Conservation (phyloP, 2,888 invertebrate genomes). For the Rhaphigaster nebulosa region DNA sequence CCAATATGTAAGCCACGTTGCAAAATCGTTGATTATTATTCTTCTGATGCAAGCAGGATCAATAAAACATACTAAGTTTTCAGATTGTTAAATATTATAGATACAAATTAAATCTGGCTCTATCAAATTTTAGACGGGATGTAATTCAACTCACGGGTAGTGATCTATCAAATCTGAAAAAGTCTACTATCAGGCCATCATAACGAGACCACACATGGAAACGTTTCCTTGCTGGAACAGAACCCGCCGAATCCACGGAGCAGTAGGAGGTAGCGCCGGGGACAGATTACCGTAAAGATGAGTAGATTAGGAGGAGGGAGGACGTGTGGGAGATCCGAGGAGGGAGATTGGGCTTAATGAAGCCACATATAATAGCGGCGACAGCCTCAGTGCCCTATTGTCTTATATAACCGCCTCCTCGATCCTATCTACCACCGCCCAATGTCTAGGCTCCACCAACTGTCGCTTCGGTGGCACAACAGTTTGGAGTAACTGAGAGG, state of each 20-base stretch:
- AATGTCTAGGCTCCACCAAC: not conserved
- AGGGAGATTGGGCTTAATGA: constrained; percentile 49
- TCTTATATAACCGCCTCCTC: constrained; percentile 27
- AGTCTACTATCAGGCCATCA: not conserved
- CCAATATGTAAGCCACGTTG: too few species aligned
- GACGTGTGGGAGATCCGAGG: constrained; percentile 51
- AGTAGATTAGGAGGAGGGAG: constrained; percentile 40
- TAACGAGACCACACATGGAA: constrained; percentile 8
- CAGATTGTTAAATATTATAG: too few species aligned
- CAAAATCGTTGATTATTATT: too few species aligned
- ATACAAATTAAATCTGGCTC: too few species aligned
- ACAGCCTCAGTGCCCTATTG: constrained; percentile 55
- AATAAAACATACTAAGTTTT: too few species aligned
- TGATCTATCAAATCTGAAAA: not conserved
- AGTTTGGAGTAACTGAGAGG: not conserved
- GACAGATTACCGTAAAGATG: constrained; percentile 38
- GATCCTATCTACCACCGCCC: constrained; percentile 7
- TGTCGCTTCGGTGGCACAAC: not conserved
- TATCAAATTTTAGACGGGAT: not conserved
- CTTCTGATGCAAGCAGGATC: too few species aligned
- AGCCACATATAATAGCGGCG: constrained; percentile 56
- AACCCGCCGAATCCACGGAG: not conserved
- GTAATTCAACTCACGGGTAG: not conserved
- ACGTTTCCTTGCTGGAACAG: not conserved
- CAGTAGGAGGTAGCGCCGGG: constrained; percentile 48